A percentile compares a stretch with the other conserved stretches of the same genome.
Conservation (phyloP, 2,797 vertebrate genomes). For the Leptatherina wallacei region DNA sequence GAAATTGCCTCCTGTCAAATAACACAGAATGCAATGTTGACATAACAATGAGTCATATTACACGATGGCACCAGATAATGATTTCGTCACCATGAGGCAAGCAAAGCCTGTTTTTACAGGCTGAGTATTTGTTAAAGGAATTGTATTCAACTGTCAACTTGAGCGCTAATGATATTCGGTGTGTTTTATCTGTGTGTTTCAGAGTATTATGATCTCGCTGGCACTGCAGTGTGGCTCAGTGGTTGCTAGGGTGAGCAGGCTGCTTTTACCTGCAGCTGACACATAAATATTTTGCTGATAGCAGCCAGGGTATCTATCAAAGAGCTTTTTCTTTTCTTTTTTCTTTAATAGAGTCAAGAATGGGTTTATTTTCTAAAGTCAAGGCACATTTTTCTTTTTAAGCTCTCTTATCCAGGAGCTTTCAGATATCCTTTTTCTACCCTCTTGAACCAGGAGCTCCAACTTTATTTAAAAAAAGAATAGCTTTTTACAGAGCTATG, state of each 20-base stretch:
- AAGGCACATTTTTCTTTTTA: constrained; percentile 13
- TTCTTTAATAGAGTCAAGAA: constrained; percentile 3
- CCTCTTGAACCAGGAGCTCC: neutral
- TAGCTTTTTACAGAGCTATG: neutral
- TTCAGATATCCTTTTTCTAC: neutral
- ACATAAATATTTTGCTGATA: constrained; percentile 28
- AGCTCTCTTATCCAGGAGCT: constrained; percentile 5
- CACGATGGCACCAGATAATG: neutral
- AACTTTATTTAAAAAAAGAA: neutral
- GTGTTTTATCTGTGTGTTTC: constrained; percentile 15
- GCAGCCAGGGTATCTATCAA: constrained; percentile 8
- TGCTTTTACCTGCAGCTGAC: constrained; percentile 53
- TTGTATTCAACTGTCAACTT: constrained; percentile 38
- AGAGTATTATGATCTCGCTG: constrained; percentile 33
- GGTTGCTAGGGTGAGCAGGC: constrained; percentile 45
- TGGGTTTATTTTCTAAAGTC: neutral
- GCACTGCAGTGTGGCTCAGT: constrained; percentile 41
- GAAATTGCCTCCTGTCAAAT: constrained; percentile 21
- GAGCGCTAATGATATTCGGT: constrained; percentile 42
- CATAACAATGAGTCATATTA: constrained; percentile 23
- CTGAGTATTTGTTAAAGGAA: constrained; percentile 8
- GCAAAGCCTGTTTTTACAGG: constrained; percentile 4
- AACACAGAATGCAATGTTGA: constrained; percentile 5
- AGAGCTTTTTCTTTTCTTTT: neutral
- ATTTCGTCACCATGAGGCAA: neutral